phyloP scores from a whole-genome alignment of 2,797 vertebrate genomes.

The Epinephelus malabaricus region DNA sequence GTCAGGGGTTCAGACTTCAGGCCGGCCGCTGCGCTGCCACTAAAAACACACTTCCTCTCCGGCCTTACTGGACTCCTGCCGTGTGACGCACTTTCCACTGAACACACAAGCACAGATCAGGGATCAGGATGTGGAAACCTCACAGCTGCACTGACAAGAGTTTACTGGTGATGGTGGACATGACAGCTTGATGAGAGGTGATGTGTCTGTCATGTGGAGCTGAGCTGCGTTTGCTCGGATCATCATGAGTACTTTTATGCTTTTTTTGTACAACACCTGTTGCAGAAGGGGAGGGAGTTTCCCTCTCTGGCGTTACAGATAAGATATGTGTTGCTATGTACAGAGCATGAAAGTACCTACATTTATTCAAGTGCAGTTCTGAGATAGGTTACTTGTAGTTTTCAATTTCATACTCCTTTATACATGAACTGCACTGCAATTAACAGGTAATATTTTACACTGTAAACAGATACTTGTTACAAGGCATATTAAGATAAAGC shows the following conservation, averaged over 20 bases:
- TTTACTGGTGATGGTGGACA: conserved; percentile 48
- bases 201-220: conserved; percentile 38
- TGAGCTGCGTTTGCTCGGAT: conserved; percentile 38
- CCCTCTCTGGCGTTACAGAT: background rate
- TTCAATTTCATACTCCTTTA: background rate
- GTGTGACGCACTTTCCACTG: conserved; percentile 76
- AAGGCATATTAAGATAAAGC: too few relatives aligned
- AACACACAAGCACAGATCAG: conserved; percentile 55
- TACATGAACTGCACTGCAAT: background rate
- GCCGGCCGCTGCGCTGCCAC: conserved; percentile 33
- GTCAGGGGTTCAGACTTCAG: conserved; percentile 69
- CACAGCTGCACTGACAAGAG: conserved; percentile 52
- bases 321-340: background rate
- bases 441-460: background rate
- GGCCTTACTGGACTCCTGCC: conserved; percentile 61
- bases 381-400: background rate
- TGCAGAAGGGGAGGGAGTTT: background rate
- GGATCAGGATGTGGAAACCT: conserved; percentile 74
- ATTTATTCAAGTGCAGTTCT: background rate
- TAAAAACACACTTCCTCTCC: conserved; percentile 71
- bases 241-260: conserved; percentile 19
- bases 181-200: conserved; percentile 60
- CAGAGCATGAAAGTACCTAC: background rate
- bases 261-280: conserved; percentile 10
- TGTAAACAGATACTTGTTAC: background rate